Evolutionary conservation across 2,113 vertebrate genomes (phyloP).

Genomic region (Erythrocercus mccallii): DNA sequence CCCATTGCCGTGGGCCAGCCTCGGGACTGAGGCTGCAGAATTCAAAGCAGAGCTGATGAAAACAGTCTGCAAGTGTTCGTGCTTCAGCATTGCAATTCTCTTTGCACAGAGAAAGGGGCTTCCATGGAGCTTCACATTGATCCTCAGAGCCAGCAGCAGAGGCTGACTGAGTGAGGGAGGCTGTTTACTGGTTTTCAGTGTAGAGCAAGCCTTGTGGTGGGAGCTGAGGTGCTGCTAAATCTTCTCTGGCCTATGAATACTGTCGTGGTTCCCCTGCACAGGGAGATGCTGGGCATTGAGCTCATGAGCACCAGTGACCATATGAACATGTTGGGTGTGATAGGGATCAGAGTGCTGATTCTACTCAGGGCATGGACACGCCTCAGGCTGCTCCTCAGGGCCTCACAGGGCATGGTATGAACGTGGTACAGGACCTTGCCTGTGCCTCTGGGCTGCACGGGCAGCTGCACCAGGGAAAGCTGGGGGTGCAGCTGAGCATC

Average conservation of each 20-base stretch:
- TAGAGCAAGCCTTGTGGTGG: background rate
- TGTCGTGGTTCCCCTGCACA: rapidly evolving
- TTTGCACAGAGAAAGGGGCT: background rate
- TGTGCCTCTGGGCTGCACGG: background rate
- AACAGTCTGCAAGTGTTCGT: background rate
- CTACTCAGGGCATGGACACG: rapidly evolving
- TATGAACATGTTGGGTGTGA: background rate
- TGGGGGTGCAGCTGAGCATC: background rate
- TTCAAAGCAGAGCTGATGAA: background rate
- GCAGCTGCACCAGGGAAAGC: rapidly evolving
- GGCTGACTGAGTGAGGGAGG: background rate
- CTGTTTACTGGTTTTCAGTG: background rate
- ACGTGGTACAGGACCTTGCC: rapidly evolving
- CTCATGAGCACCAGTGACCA: rapidly evolving
- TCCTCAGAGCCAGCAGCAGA: background rate
- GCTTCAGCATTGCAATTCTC: background rate
- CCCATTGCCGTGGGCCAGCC: rapidly evolving
- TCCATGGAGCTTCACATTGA: background rate
- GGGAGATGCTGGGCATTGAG: background rate
- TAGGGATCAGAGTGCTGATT: background rate
- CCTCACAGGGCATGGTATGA: rapidly evolving
- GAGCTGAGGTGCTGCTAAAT: background rate
- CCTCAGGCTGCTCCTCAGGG: background rate
- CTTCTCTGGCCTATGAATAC: background rate
- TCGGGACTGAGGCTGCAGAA: rapidly evolving